Evolutionary conservation across 2,888 invertebrate species (phyloP).

Genomic region (Eupithecia insigniata): DNA sequence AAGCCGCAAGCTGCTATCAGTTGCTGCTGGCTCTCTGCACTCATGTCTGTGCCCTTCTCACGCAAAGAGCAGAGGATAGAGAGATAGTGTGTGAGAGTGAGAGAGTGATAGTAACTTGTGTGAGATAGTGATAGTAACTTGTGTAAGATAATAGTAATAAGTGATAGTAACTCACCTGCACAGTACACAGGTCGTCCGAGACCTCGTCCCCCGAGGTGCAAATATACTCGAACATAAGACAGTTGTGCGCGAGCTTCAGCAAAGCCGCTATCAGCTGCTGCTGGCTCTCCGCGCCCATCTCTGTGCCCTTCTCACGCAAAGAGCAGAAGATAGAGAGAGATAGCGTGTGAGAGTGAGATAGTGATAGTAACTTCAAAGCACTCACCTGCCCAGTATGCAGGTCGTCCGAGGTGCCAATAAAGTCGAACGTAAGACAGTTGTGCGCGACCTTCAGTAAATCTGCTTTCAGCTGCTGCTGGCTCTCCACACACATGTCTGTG

Average conservation of each 20-base stretch:
- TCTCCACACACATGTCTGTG: conserved; percentile 92
- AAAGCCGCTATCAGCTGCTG: conserved; percentile 88
- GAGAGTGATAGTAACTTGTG: too few relatives aligned
- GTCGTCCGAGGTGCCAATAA: conserved; percentile 99
- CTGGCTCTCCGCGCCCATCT: conserved; percentile 93
- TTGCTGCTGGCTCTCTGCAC: conserved; percentile 91
- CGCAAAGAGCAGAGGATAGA: conserved; percentile 93
- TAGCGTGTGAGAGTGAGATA: too few relatives aligned
- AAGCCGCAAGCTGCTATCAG: conserved; percentile 89
- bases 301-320: conserved; percentile 92
- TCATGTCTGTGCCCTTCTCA: conserved; percentile 93
- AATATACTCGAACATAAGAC: conserved; percentile 99
- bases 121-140: too few relatives aligned
- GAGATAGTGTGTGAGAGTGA: too few relatives aligned
- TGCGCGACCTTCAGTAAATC: conserved; percentile 94
- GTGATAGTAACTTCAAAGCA: too few relatives aligned
- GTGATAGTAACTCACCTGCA: conserved; percentile 89
- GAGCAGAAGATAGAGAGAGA: conserved; percentile 93
- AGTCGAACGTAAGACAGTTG: conserved; percentile 98
- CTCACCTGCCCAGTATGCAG: conserved; percentile 95
- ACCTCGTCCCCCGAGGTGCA: conserved; percentile 99
- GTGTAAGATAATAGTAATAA: too few relatives aligned
- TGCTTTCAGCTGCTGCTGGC: conserved; percentile 88
- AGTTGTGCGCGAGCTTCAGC: too few relatives aligned
- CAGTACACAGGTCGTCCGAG: conserved; percentile 97